A percentile compares a stretch with the other conserved stretches of the same genome.
Conservation (phyloP, 2,888 invertebrate species). For the Thelaira solivaga region DNA sequence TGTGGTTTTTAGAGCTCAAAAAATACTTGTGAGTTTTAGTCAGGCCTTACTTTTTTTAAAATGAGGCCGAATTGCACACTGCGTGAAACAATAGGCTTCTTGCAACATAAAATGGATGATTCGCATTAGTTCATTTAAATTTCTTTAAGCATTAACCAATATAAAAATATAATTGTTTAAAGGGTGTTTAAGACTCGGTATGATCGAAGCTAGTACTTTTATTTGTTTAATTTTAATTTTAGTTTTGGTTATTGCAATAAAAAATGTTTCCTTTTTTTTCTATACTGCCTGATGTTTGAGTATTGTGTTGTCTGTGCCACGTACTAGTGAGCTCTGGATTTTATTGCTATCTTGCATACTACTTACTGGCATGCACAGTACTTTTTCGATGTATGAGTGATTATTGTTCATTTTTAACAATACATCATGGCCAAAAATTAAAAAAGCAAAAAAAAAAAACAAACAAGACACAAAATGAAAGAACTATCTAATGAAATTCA, state of each 20-base stretch:
- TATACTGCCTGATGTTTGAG: conserved; percentile 30
- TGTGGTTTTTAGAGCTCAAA: no score
- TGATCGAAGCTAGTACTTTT: conserved; percentile 1
- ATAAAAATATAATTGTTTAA: no score
- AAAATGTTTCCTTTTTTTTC: not conserved
- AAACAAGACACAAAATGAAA: not conserved
- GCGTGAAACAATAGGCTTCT: no score
- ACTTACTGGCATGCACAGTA: conserved; percentile 17
- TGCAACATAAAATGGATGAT: no score
- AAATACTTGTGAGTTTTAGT: no score
- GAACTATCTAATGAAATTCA: conserved; percentile 26
- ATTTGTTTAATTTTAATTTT: not conserved
- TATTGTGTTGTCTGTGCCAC: no score
- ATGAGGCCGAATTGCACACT: no score
- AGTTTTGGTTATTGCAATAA: not conserved
- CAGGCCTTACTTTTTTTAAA: no score
- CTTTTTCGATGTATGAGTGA: conserved; percentile 41
- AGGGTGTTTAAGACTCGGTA: no score
- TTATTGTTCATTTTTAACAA: conserved; percentile 49
- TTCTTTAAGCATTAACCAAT: no score
- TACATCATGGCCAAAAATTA: conserved; percentile 12
- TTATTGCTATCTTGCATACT: conserved; percentile 31
- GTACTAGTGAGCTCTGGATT: conserved; percentile 3
- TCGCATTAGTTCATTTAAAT: no score
- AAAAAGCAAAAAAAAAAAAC: not conserved